A percentile compares a stretch with the other conserved stretches of the same genome.
Conservation (phyloP, 92 coral and sea anemone species). For the Virgularia gustaviana region DNA sequence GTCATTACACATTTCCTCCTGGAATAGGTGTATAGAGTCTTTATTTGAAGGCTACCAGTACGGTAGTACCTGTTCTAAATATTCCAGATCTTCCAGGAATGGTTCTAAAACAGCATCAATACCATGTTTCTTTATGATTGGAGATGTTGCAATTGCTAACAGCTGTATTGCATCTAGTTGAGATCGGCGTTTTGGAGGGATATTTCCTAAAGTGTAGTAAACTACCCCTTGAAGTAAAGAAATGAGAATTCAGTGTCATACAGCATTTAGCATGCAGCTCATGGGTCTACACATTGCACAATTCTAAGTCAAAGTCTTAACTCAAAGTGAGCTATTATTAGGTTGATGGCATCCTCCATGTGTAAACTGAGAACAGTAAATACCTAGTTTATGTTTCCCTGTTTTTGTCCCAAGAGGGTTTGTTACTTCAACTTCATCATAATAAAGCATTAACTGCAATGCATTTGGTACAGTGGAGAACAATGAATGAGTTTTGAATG, state of each 20-base stretch:
- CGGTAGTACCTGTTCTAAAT: slow-evolving; percentile 51
- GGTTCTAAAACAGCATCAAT: slow-evolving; percentile 41
- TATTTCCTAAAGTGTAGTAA: slow-evolving; percentile 50
- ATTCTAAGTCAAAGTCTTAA: background rate
- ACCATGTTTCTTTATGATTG: slow-evolving; percentile 47
- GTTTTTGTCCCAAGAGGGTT: slow-evolving; percentile 60
- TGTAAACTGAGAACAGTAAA: background rate
- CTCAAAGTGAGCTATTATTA: background rate
- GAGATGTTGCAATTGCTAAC: slow-evolving; percentile 36
- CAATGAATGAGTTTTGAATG: slow-evolving; percentile 53
- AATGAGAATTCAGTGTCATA: no score
- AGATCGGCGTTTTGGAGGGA: slow-evolving; percentile 42
- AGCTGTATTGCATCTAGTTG: slow-evolving; percentile 47
- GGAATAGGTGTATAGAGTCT: no score
- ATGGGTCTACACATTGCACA: no score
- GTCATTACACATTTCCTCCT: no score
- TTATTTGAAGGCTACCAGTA: no score
- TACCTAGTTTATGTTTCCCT: slow-evolving; percentile 63
- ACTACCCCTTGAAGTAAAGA: slow-evolving; percentile 37
- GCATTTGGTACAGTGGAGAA: slow-evolving; percentile 55
- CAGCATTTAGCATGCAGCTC: no score
- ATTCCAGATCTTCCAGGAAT: slow-evolving; percentile 44
- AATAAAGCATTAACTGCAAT: slow-evolving; percentile 60
- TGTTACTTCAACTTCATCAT: slow-evolving; percentile 61
- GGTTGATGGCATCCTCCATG: no score